phyloP scores from a whole-genome alignment of 2,888 invertebrate genomes.

The Ceratothoa steindachneri region DNA sequence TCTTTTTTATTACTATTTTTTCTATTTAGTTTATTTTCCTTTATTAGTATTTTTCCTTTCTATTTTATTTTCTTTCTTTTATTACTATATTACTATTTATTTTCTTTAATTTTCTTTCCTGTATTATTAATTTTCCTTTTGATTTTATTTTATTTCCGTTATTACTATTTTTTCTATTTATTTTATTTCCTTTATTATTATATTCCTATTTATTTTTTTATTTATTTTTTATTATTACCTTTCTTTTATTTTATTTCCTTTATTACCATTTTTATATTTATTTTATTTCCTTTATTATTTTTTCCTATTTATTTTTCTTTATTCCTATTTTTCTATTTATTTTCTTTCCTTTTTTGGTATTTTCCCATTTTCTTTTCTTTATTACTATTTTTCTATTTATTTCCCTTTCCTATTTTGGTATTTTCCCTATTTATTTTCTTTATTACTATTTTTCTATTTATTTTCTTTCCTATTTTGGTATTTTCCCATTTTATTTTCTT shows the following conservation, averaged over 20 bases:
- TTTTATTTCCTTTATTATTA: not conserved
- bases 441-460: no score
- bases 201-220: slow-evolving; percentile 17
- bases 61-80: not conserved
- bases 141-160: no score
- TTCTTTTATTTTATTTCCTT: not conserved
- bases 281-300: no score
- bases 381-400: no score
- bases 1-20: not conserved
- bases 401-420: no score
- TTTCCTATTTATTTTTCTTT: not conserved
- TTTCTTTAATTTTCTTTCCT: not conserved
- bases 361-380: no score
- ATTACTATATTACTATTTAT: not conserved
- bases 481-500: no score
- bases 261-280: no score
- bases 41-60: not conserved
- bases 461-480: no score
- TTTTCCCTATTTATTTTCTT: no score
- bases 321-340: not conserved
- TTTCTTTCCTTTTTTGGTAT: no score
- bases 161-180: not conserved
- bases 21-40: not conserved
- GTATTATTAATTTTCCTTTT: not conserved
- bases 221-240: not conserved